phyloP scores from a whole-genome alignment of 2,888 invertebrate species.

The Rotaria macrura region DNA sequence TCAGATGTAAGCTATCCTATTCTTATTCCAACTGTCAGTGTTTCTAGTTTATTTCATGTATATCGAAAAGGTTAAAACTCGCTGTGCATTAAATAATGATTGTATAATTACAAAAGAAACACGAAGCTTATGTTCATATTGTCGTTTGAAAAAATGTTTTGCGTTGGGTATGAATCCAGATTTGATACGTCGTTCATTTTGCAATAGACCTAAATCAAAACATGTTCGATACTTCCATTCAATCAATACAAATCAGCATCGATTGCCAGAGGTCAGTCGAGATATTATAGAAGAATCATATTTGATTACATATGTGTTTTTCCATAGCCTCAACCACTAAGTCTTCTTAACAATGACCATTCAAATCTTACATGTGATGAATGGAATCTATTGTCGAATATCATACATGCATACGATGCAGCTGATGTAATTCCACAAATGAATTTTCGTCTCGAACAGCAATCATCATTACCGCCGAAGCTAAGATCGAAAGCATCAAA shows the following conservation, averaged over 20 bases:
- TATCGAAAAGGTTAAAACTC: not conserved
- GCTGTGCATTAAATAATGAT: not conserved
- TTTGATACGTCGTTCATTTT: not conserved
- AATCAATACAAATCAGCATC: no score
- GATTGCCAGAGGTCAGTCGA: no score
- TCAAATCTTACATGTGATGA: not conserved
- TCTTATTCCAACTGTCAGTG: not conserved
- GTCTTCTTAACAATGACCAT: not conserved
- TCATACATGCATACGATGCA: not conserved
- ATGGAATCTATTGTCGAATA: not conserved
- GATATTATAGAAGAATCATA: no score
- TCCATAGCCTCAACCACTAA: not conserved
- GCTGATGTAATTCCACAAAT: not conserved
- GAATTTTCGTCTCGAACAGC: not conserved
- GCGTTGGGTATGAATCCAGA: not conserved
- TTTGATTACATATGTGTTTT: no score
- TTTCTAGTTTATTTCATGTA: not conserved
- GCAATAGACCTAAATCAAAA: not conserved
- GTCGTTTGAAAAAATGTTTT: not conserved
- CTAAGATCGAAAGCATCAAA: not conserved
- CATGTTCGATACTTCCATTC: no score
- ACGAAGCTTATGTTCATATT: not conserved
- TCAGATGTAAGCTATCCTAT: not conserved
- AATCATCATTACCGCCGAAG: not conserved
- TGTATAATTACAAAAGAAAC: not conserved